A percentile compares a stretch with the other conserved stretches of the same genome.
Evolutionary conservation across 1,140 invertebrate species (phyloP).

Genomic region (Drosophila albomicans): DNA sequence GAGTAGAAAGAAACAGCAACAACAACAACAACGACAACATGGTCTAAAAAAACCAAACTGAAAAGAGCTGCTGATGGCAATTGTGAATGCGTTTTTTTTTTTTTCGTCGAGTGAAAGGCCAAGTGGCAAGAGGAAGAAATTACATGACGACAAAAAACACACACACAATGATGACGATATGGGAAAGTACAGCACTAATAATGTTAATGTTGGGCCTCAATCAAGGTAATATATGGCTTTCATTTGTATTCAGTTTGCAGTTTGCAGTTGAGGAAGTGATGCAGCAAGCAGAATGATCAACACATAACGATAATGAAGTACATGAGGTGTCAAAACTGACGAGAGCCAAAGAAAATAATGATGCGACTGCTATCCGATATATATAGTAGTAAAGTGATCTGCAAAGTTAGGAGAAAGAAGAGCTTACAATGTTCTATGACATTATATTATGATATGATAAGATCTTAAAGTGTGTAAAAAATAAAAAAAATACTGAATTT

Average conservation of each 20-base stretch:
- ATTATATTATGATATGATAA: too few species aligned
- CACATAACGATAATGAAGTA: not conserved
- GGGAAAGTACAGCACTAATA: slow-evolving; percentile 27
- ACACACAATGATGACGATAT: not conserved
- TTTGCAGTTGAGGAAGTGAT: not conserved
- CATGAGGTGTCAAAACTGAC: not conserved
- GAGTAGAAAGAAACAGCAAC: slow-evolving; percentile 9
- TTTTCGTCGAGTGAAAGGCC: slow-evolving; percentile 30
- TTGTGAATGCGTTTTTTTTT: slow-evolving; percentile 3
- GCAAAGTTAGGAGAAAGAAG: not conserved
- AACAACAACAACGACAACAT: not conserved
- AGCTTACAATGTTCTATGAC: too few species aligned
- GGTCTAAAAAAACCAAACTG: not conserved
- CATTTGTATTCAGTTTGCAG: not conserved
- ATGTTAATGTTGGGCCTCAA: not conserved
- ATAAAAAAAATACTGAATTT: too few species aligned
- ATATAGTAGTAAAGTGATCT: not conserved
- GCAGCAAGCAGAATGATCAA: not conserved
- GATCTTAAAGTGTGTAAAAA: too few species aligned
- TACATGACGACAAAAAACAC: not conserved
- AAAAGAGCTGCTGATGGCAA: slow-evolving; percentile 10
- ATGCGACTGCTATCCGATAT: not conserved
- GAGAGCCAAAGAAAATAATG: not conserved
- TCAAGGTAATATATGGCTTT: slow-evolving; percentile 5
- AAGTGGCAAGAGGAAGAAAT: slow-evolving; percentile 31